phyloP scores from a whole-genome alignment of 2,888 invertebrate species.

The Allygus modestus region DNA sequence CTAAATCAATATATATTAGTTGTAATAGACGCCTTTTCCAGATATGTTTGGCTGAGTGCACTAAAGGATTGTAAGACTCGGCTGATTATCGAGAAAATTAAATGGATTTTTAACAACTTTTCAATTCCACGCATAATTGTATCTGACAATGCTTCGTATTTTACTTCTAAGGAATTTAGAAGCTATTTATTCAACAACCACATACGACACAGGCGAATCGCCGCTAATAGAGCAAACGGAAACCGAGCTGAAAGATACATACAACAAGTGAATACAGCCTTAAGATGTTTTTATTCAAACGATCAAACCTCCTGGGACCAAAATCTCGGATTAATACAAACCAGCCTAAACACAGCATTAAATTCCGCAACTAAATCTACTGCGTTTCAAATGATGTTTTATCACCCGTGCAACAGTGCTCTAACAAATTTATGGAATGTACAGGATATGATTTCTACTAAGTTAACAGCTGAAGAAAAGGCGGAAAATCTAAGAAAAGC shows the following conservation, averaged over 20 bases:
- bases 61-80: too few species aligned
- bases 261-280: neutral
- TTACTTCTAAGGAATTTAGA: neutral
- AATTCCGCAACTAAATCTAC: neutral
- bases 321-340: neutral
- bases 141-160: too few species aligned
- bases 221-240: neutral
- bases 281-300: neutral
- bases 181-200: neutral
- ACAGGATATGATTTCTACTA: neutral
- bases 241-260: too few species aligned
- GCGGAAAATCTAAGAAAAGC: too few species aligned
- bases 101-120: slow-evolving; percentile 1
- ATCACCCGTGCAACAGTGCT: neutral
- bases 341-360: neutral
- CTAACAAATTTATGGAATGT: neutral
- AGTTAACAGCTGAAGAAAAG: neutral
- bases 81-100: neutral
- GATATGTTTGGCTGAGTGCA: neutral
- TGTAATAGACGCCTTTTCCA: neutral
- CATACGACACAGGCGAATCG: too few species aligned
- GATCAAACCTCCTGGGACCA: neutral
- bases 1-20: neutral
- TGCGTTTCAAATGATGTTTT: neutral
- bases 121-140: neutral